These are phyloP conservation scores for Aix galericulata DNA, from an alignment of 2,113 vertebrate species.

Conservation along the genomic window DNA sequence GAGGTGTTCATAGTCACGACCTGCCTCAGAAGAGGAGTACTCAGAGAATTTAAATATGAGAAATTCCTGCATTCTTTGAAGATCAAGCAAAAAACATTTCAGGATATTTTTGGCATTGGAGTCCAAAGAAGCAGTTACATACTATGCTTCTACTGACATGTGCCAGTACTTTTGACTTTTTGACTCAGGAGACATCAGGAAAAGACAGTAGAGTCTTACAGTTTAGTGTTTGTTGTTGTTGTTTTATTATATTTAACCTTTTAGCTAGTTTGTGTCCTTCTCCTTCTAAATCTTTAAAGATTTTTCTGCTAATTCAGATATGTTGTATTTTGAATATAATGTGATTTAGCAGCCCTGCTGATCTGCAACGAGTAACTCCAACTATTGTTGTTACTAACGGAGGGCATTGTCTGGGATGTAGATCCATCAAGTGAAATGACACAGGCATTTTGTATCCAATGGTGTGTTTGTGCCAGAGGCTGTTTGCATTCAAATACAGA, in stretches of 20 bases:
- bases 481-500: background rate
- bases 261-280: background rate
- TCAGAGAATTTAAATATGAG: background rate
- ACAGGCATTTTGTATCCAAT: background rate
- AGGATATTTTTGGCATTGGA: background rate
- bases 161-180: background rate
- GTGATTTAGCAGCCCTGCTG: background rate
- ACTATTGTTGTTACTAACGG: background rate
- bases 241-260: background rate
- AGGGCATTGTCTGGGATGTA: background rate
- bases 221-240: background rate
- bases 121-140: background rate
- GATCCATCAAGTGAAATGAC: background rate
- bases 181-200: background rate
- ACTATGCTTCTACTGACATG: background rate
- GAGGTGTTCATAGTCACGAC: background rate
- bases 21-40: background rate
- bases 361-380: background rate
- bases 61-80: background rate
- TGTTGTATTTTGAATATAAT: slow-evolving; percentile 3
- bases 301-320: background rate
- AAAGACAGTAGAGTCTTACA: background rate
- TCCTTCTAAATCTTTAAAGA: background rate
- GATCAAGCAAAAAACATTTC: background rate
- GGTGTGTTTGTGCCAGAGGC: background rate